Evolutionary conservation across 2,113 vertebrate species (phyloP), one percentile per base, ranked within the genome.

Genomic region (Calidris pygmaea): DNA sequence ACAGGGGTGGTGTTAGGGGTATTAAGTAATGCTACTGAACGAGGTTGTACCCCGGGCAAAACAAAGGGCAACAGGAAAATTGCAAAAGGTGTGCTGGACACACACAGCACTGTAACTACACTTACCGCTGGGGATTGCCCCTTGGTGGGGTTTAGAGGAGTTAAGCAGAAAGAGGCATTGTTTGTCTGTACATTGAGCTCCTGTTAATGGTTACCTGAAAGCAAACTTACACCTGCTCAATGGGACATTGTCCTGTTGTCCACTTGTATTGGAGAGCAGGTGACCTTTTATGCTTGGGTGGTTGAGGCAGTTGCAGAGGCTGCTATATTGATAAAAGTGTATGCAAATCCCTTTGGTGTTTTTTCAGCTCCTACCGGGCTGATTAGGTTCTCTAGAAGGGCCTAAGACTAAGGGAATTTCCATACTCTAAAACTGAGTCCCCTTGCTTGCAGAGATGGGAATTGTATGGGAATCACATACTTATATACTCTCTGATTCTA

Each of bases 181-280:
- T 89, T 90, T 89, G 56, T 66, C 79, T 83, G 55, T 63, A 6
- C 20, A 8, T 10, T 66, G 67, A 90, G 63, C 60, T 93, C 26
- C 63, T 55, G 76, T 96, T 96, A 95, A 95, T 93, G 65, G 32
- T 87, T 95, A 92, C 37, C 70, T 5, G 3, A 92, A 62, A 89
- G 60, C 72, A 84, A 95, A 91, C 39, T 50, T 10, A 19, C 7
- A 78, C 14, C 83, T 89, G 29, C 86, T 89, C 41, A 63, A 37
- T 21, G 65, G 48, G 41, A 74, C 43, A 13, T 81, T 86, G 77
- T 80, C 86, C 55, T 55, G n/a, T 14, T 2, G 29, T 55, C 45
- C 22, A 5, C 76, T 26, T 18, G 23, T 26, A 7, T 18, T 5
- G 72, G 63, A 50, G 24, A 59, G 26, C 24, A 37, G 63, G n/a